Evolutionary conservation across 2,888 invertebrate genomes (phyloP), one percentile per base, ranked within the genome.

Genomic region (Andrena camellia): DNA sequence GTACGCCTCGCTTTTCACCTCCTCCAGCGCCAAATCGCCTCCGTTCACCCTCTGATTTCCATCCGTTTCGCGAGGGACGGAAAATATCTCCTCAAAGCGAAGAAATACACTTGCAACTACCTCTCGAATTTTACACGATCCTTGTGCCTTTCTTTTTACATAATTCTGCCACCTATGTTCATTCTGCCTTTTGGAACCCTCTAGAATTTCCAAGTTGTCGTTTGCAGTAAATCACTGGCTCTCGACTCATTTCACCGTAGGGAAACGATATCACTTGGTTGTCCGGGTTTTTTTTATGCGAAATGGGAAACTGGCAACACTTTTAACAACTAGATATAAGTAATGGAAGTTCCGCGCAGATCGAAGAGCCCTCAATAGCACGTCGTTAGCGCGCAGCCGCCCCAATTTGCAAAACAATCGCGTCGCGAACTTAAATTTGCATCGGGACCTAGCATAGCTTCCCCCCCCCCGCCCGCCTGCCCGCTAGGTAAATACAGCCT

Each of bases 381-480:
- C 57, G 57, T 66, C 42, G 23, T 6, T 48, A 13, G 42, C 42
- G 64, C 13, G 17, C 33, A n/a, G 26, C 4, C 29, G 17, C 13
- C 67, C 59, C 70, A 84, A 86, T 86, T 86, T 86, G 73, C 78
- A 81, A 78, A 86, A 81, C 81, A 86, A 84, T 86, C 73, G 75
- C 3, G 17, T 50, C 42, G 31, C 7, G 48, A 29, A 63, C 70
- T 62, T 59, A 35, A 63, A 71, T 71, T 71, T 71, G 71, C 71
- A 71, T 71, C 52, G 62, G 23, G 17, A 10, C 54, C 54, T 26
- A 26, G 54, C 54, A 54, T 52, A 17, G 50, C 50, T 29, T 7
- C 17, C 23, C 35, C 35, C 35, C 10, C 35, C 0, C 13, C 0
- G 0, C 35, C 35, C n/a, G n/a, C n/a, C n/a, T n/a, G n/a, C n/a